Conservation (phyloP, 1,140 invertebrate genomes). For the Limonius californicus region DNA sequence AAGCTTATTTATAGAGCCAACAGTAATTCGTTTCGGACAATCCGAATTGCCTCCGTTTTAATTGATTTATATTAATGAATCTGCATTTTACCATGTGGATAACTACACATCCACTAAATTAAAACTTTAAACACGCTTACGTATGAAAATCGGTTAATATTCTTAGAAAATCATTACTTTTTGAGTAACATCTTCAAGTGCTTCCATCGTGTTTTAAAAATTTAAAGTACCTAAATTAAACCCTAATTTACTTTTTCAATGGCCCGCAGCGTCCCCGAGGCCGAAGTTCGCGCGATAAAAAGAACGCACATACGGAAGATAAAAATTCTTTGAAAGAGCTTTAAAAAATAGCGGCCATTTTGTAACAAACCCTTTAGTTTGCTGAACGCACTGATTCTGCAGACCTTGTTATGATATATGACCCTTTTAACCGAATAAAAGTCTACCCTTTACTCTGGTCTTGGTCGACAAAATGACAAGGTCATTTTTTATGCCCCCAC, state of each 20-base stretch:
- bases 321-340: background rate
- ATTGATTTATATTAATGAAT: too few relatives aligned
- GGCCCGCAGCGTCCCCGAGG: background rate
- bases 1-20: too few relatives aligned
- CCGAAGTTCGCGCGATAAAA: background rate
- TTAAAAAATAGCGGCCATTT: slow-evolving; percentile 14
- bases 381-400: slow-evolving; percentile 12
- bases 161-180: too few relatives aligned
- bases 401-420: slow-evolving; percentile 8
- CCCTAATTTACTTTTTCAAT: background rate
- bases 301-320: background rate
- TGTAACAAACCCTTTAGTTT: slow-evolving; percentile 13
- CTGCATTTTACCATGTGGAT: too few relatives aligned
- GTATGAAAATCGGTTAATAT: too few relatives aligned
- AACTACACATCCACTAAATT: too few relatives aligned
- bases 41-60: too few relatives aligned
- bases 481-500: slow-evolving; percentile 2
- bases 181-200: background rate
- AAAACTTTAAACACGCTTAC: too few relatives aligned
- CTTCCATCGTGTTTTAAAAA: too few relatives aligned
- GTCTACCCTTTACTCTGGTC: slow-evolving; percentile 3
- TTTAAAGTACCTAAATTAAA: background rate
- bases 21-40: too few relatives aligned
- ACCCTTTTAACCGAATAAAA: slow-evolving; percentile 14
- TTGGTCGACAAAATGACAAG: slow-evolving; percentile 11